These are phyloP conservation scores for Amphiprion ocellaris DNA, from an alignment of 2,113 vertebrate genomes.

Conservation along the genomic window DNA sequence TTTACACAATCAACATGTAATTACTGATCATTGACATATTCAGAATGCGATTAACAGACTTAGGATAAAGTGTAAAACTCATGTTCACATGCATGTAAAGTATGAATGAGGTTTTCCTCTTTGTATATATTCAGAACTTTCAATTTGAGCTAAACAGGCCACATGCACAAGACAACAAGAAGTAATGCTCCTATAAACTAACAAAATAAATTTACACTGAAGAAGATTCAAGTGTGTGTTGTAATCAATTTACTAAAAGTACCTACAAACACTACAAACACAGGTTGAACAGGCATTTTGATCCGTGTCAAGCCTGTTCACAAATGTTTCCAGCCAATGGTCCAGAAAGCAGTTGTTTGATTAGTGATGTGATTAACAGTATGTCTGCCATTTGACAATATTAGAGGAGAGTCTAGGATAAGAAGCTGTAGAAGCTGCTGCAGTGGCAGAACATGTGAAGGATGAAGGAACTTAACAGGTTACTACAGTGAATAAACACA, in stretches of 20 bases:
- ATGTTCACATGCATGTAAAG: too few relatives aligned
- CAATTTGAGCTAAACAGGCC: not conserved
- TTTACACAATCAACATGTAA: not conserved
- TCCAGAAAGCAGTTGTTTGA: not conserved
- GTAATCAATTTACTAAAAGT: not conserved
- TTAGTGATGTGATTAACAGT: constrained; percentile 4
- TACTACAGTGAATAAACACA: not conserved
- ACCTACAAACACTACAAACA: not conserved
- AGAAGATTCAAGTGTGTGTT: not conserved
- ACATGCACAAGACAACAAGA: too few relatives aligned
- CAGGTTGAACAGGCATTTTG: not conserved
- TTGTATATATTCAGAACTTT: too few relatives aligned
- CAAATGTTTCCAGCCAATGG: not conserved
- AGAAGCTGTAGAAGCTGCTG: constrained; percentile 2
- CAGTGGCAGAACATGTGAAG: not conserved
- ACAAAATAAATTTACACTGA: not conserved
- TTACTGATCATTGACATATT: not conserved
- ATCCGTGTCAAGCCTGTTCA: not conserved
- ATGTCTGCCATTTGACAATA: not conserved
- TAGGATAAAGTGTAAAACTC: too few relatives aligned
- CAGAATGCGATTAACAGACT: too few relatives aligned
- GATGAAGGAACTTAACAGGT: not conserved
- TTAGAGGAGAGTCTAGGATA: constrained; percentile 2
- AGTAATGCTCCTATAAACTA: too few relatives aligned
- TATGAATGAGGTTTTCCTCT: too few relatives aligned